Conservation (phyloP, 1,140 invertebrate genomes). For the Teleogryllus occipitalis region DNA sequence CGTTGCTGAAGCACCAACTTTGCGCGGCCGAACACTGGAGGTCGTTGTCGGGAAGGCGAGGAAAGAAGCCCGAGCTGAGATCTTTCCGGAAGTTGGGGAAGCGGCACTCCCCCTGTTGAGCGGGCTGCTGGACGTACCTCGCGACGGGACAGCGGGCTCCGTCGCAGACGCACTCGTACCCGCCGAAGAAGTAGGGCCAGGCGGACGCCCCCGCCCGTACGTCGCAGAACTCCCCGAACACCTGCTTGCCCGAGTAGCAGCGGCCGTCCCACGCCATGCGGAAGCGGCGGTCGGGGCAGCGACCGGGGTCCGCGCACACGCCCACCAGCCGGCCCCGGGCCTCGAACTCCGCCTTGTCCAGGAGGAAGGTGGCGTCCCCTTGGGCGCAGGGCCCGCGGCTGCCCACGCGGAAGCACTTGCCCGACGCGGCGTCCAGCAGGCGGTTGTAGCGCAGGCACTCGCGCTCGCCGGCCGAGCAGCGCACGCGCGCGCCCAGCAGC, state of each 20-base stretch:
- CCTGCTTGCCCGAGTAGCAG: background rate
- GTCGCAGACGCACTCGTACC: background rate
- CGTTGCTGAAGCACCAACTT: background rate
- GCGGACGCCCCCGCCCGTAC: background rate
- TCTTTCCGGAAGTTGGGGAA: background rate
- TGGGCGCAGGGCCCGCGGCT: background rate
- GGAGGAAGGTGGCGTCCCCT: background rate
- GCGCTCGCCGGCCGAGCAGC: background rate
- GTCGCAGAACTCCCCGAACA: background rate
- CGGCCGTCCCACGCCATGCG: background rate
- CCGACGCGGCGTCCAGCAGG: background rate
- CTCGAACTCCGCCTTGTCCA: background rate
- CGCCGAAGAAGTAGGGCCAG: background rate
- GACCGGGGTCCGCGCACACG: background rate
- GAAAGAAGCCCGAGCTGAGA: background rate
- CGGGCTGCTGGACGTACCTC: background rate
- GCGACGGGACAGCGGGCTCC: background rate
- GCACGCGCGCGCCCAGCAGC: background rate
- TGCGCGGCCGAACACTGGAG: background rate
- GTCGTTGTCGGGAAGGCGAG: background rate
- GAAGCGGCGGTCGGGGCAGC: background rate
- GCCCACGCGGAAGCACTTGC: background rate
- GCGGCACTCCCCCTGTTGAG: background rate
- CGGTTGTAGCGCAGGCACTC: background rate
- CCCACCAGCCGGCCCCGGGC: background rate